These are phyloP conservation scores for Seriola rivoliana DNA, from an alignment of 2,113 vertebrate genomes.

Conservation along the genomic window DNA sequence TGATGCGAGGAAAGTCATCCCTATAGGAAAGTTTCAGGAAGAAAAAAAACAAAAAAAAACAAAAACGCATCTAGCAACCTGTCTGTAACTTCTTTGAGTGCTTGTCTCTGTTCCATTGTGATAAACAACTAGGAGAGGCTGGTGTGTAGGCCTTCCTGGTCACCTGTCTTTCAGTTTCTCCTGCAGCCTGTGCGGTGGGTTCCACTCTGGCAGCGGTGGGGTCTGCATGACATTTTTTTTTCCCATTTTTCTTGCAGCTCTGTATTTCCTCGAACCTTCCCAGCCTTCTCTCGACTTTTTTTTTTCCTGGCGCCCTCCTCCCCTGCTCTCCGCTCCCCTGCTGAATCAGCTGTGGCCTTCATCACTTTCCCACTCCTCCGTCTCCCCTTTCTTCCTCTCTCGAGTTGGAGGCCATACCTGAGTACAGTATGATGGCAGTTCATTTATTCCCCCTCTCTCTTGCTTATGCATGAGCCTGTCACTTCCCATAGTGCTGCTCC, in stretches of 20 bases:
- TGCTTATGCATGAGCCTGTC: slow-evolving; percentile 60
- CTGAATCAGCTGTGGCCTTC: slow-evolving; percentile 67
- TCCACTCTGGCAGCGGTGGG: neutral
- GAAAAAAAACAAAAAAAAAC: neutral
- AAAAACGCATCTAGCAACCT: slow-evolving; percentile 13
- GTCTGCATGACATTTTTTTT: slow-evolving; percentile 14
- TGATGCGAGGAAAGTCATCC: slow-evolving; percentile 49
- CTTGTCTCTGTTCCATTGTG: slow-evolving; percentile 14
- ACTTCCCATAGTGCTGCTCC: slow-evolving; percentile 29
- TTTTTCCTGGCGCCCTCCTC: neutral
- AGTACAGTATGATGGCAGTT: slow-evolving; percentile 45
- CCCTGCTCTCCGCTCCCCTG: neutral
- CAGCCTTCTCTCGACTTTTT: neutral
- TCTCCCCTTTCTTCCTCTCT: slow-evolving; percentile 32
- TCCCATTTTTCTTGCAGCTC: neutral
- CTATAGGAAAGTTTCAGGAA: slow-evolving; percentile 47
- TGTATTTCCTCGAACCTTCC: neutral
- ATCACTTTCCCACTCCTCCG: slow-evolving; percentile 17
- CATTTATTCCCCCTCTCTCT: slow-evolving; percentile 38
- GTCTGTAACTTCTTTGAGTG: slow-evolving; percentile 34
- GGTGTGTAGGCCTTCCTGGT: neutral
- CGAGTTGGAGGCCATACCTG: slow-evolving; percentile 48
- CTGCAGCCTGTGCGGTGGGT: neutral
- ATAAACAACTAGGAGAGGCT: neutral
- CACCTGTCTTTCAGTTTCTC: slow-evolving; percentile 26